A percentile compares a stretch with the other conserved stretches of the same genome.
Evolutionary conservation across 2,888 invertebrate species (phyloP).

Genomic region (Stratiomys singularior): DNA sequence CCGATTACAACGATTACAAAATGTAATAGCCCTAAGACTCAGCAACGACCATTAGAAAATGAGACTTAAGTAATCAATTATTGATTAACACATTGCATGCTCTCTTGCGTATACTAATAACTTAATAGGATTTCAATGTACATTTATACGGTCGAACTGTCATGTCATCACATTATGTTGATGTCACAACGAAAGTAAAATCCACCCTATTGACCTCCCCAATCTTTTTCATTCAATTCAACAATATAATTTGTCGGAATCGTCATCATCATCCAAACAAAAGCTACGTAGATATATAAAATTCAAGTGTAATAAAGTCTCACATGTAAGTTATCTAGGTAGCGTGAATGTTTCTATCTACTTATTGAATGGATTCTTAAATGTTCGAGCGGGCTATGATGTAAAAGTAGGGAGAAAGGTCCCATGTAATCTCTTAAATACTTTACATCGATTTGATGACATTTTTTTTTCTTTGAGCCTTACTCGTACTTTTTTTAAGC

Average conservation of each 20-base stretch:
- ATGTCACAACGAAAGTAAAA: slow-evolving; percentile 6
- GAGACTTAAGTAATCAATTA: slow-evolving; percentile 21
- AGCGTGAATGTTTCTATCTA: too few species aligned
- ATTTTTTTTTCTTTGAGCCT: slow-evolving; percentile 14
- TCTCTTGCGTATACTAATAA: slow-evolving; percentile 28
- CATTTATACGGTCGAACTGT: background rate
- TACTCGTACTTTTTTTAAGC: slow-evolving; percentile 7
- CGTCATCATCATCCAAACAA: background rate
- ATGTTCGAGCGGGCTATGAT: too few species aligned
- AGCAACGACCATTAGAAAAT: background rate
- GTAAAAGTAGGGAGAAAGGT: background rate
- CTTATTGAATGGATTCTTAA: too few species aligned
- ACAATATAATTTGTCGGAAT: background rate
- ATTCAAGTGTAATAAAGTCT: background rate
- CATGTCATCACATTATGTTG: background rate
- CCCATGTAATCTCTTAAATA: slow-evolving; percentile 37
- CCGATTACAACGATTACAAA: slow-evolving; percentile 33
- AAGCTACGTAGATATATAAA: background rate
- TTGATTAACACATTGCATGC: slow-evolving; percentile 39
- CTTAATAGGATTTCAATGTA: slow-evolving; percentile 37
- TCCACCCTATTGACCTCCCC: slow-evolving; percentile 1
- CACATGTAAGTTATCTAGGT: too few species aligned
- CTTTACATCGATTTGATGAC: slow-evolving; percentile 22
- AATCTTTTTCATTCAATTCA: background rate
- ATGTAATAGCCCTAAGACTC: slow-evolving; percentile 36